phyloP scores from a whole-genome alignment of 2,113 vertebrate species.

The Plestiodon gilberti region DNA sequence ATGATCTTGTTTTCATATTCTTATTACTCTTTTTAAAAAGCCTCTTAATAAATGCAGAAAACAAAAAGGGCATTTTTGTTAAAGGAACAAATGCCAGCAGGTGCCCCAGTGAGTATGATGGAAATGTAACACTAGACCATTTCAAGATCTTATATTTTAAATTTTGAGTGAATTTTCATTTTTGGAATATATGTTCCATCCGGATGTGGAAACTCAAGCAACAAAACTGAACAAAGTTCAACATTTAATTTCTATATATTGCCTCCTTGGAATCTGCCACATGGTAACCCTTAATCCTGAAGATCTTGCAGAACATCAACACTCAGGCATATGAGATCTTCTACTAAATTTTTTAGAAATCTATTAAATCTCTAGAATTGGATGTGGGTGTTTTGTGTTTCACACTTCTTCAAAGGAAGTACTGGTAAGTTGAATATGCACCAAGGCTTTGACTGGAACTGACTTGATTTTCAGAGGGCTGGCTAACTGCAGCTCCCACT shows the following conservation, averaged over 20 bases:
- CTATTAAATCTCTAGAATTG: not conserved
- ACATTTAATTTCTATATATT: not conserved
- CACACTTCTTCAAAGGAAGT: no score
- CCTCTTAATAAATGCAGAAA: not conserved
- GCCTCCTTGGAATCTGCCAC: not conserved
- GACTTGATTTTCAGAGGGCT: no score
- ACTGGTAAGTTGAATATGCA: no score
- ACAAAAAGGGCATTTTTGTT: not conserved
- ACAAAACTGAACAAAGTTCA: not conserved
- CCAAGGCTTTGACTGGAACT: no score
- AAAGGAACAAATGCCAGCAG: not conserved
- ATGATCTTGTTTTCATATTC: slow-evolving; percentile 1
- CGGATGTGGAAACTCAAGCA: not conserved
- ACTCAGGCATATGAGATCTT: no score
- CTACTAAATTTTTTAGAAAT: not conserved
- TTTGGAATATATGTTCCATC: no score
- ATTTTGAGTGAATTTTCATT: not conserved
- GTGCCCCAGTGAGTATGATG: not conserved
- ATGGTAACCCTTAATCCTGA: no score
- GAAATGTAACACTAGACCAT: not conserved
- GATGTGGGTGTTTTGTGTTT: not conserved
- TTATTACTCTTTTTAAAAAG: not conserved
- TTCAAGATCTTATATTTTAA: not conserved
- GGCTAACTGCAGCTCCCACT: no score
- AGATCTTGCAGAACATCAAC: no score